Percentiles rank a stretch among this genome's conserved stretches.
Evolutionary conservation across 2,888 invertebrate genomes (phyloP).

Genomic region (Aspidiotus rigidus): DNA sequence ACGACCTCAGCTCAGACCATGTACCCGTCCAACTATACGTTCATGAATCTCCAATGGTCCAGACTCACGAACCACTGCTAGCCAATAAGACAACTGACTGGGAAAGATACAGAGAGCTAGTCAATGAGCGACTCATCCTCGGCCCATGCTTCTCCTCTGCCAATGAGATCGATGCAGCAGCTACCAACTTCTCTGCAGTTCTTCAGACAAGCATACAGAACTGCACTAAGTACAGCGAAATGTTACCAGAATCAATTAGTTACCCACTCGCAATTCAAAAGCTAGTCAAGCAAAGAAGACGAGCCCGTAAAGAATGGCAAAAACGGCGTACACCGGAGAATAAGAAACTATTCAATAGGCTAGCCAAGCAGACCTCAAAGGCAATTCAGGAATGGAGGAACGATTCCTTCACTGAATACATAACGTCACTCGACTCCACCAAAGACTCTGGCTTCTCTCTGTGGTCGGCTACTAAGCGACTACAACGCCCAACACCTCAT

Average conservation of each 20-base stretch:
- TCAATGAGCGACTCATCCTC: conserved; percentile 7
- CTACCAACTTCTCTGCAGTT: not conserved
- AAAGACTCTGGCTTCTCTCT: conserved; percentile 14
- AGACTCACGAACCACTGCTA: not conserved
- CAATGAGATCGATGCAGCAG: conserved; percentile 7
- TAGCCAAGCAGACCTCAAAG: not conserved
- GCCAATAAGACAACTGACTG: conserved; percentile 21
- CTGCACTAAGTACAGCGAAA: not conserved
- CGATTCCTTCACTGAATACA: not conserved
- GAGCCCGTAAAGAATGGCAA: conserved; percentile 7
- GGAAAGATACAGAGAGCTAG: conserved; percentile 2
- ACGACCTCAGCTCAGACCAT: conserved; percentile 19
- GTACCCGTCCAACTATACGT: conserved; percentile 18
- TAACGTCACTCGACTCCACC: conserved; percentile 7
- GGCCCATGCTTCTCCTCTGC: not conserved
- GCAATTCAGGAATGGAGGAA: conserved; percentile 2
- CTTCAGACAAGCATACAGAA: not conserved
- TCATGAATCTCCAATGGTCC: not conserved
- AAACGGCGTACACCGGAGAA: conserved; percentile 1
- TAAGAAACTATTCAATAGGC: conserved; percentile 6
- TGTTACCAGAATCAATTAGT: conserved; percentile 1
- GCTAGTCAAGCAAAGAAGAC: not conserved
- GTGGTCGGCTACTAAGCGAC: conserved; percentile 4
- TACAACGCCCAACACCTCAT: conserved; percentile 1
- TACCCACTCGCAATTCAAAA: not conserved